Base-by-base conservation (phyloP, 2,888 invertebrate genomes). In the Parnassius glacialis region DNA sequence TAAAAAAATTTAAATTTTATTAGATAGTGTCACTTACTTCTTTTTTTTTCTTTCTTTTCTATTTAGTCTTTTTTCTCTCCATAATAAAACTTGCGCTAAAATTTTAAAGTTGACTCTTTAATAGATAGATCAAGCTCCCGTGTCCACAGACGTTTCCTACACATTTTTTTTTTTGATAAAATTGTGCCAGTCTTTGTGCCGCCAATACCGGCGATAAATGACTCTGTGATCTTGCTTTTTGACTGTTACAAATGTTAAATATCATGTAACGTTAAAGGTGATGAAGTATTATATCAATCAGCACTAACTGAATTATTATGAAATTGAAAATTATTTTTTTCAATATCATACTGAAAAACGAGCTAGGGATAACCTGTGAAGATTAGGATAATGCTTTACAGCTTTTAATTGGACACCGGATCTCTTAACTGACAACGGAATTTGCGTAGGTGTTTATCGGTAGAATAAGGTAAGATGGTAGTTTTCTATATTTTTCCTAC, bases 191-290 rank as follows among this genome's bases (percentile, higher is more conserved):
- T 52, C 62, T 62, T 62, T 62, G 62, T 62, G 62, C 62, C 59
- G 58, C 62, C 62, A 57, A 57, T 59, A 59, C 55, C 55, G 58
- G 59, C 62, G 62, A 62, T 59, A 62, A 62, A 62, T 62, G 62
- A 59, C 52, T 51, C 62, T 58, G 54, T 59, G 59, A 55, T 59
- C 51, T 59, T 62, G 55, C 62, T 62, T 62, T 62, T 62, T 62
- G 62, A 62, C 58, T 62, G 62, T 50, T 55, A 59, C 59, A 62
- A 62, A 62, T 62, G 62, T 62, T 59, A 62, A 62, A 62, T 62
- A 62, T 54, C 59, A 42, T 51, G 55, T 55, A 20, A 59, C 62
- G 45, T 58, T 58, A 62, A 62, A 62, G 55, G 25, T n/a, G 51
- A 52, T n/a, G 43, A 58, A 58, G 55, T 41, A 59, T 45, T 50